phyloP scores from a whole-genome alignment of 2,888 invertebrate species.

The Amphimallon solstitiale region DNA sequence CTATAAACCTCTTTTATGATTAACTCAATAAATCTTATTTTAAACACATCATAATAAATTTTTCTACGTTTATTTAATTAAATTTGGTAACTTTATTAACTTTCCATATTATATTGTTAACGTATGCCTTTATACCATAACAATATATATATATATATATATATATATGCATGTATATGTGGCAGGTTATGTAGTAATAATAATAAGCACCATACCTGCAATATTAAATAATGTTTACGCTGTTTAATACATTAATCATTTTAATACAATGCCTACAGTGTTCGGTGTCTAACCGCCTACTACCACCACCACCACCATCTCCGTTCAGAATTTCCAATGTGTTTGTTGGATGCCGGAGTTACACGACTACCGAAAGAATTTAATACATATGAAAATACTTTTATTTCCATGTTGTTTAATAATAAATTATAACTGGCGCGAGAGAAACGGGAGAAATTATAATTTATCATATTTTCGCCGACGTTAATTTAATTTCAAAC shows the following conservation, averaged over 20 bases:
- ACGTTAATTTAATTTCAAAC: conserved; percentile 21
- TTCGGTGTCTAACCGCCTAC: not conserved
- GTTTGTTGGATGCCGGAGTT: conserved; percentile 3
- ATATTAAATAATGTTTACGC: conserved; percentile 35
- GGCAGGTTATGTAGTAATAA: not conserved
- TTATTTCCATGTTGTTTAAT: conserved; percentile 36
- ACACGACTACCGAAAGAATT: conserved; percentile 10
- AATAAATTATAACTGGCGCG: conserved; percentile 32
- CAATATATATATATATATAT: too few relatives aligned
- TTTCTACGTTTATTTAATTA: too few relatives aligned
- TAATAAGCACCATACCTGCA: not conserved
- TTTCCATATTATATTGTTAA: too few relatives aligned
- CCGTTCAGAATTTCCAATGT: not conserved
- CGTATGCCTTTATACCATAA: too few relatives aligned
- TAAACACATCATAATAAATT: too few relatives aligned
- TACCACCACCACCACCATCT: too few relatives aligned
- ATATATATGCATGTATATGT: too few relatives aligned
- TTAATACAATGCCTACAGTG: conserved; percentile 15
- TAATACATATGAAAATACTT: conserved; percentile 35
- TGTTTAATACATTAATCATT: conserved; percentile 37
- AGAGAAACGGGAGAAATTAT: conserved; percentile 21
- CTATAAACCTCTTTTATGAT: too few relatives aligned
- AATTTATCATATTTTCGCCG: conserved; percentile 28
- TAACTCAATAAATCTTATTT: too few relatives aligned
- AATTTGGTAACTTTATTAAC: too few relatives aligned